A percentile compares a stretch with the other conserved stretches of the same genome.
Conservation (phyloP, 2,113 vertebrate genomes). For the Jaculus jaculus region DNA sequence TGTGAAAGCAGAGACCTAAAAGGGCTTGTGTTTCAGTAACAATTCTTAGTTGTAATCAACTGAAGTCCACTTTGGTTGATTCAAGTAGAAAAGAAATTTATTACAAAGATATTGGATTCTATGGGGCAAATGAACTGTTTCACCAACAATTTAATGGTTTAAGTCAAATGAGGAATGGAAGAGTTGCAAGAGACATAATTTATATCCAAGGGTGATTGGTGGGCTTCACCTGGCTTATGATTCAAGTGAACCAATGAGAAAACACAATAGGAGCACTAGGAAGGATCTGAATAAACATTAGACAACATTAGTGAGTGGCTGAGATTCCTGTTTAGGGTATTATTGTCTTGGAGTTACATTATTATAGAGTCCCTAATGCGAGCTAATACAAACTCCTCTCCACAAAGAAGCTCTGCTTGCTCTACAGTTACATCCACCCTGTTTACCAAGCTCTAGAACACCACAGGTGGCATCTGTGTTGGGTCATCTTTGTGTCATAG, state of each 20-base stretch:
- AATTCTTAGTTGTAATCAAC: neutral
- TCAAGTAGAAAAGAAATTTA: conserved; percentile 33
- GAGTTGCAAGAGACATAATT: neutral
- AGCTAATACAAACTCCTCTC: neutral
- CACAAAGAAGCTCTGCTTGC: too few relatives aligned
- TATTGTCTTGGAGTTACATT: neutral
- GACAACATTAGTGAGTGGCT: neutral
- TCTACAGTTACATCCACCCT: too few relatives aligned
- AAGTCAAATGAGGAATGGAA: neutral
- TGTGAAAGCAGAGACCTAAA: neutral
- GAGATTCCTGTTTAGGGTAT: neutral
- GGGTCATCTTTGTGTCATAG: too few relatives aligned
- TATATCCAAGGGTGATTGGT: neutral
- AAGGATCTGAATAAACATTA: neutral
- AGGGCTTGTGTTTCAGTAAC: conserved; percentile 5
- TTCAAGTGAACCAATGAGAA: neutral
- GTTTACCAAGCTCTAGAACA: too few relatives aligned
- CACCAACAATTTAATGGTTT: neutral
- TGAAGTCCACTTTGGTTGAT: neutral
- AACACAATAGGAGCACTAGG: neutral
- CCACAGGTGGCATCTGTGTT: too few relatives aligned
- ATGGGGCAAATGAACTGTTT: conserved; percentile 9
- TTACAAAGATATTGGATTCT: conserved; percentile 27
- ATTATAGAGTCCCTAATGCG: neutral
- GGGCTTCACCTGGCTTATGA: neutral